These are phyloP conservation scores for Coracias cyanogaster DNA, from an alignment of 2,797 vertebrate genomes.

Conservation along the genomic window DNA sequence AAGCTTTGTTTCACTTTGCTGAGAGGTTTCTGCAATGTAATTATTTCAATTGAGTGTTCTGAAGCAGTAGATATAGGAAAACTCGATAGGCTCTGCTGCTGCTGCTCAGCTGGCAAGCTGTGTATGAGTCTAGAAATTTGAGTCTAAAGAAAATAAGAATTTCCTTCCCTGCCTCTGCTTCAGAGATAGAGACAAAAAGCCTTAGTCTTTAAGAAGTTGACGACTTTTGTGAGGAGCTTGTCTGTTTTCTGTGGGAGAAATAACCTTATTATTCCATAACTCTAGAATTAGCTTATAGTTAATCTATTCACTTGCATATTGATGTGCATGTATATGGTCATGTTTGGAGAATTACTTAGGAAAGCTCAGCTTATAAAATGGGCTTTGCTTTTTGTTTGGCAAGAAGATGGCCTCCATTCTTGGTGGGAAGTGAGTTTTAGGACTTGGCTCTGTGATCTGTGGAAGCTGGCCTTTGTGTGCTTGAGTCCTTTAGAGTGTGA, in stretches of 20 bases:
- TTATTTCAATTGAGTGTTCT: neutral
- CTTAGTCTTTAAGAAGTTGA: neutral
- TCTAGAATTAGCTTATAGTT: neutral
- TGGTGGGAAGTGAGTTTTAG: neutral
- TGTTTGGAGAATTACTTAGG: neutral
- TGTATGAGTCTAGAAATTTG: neutral
- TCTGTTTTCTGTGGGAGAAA: neutral
- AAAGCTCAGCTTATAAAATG: neutral
- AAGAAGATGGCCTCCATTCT: neutral
- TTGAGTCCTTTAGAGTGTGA: neutral
- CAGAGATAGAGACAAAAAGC: slow-evolving; percentile 5
- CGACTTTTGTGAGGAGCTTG: neutral
- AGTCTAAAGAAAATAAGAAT: slow-evolving; percentile 33
- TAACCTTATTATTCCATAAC: neutral
- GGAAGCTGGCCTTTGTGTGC: neutral
- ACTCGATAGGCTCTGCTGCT: neutral
- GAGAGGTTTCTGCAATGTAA: neutral
- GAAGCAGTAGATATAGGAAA: neutral
- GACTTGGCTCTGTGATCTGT: neutral
- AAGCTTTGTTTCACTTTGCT: neutral
- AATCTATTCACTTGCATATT: neutral
- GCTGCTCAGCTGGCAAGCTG: neutral
- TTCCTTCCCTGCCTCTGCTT: neutral
- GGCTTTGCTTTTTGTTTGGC: neutral
- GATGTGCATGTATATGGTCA: neutral